Evolutionary conservation across 2,113 vertebrate genomes (phyloP).

Genomic region (Brachypodius melanocephalos): DNA sequence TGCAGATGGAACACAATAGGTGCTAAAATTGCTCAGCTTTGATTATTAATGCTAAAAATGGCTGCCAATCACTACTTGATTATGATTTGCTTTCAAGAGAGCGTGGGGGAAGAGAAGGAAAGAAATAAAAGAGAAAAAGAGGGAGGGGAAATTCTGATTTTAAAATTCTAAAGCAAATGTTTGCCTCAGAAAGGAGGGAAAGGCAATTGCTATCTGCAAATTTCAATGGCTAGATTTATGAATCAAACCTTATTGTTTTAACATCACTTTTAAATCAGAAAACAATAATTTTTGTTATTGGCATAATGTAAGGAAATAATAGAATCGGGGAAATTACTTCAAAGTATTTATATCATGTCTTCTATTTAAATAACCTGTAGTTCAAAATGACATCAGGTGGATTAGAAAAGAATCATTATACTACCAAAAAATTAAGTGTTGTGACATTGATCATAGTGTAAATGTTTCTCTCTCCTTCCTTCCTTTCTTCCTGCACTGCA

Average conservation of each 20-base stretch:
- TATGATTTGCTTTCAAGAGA: constrained; percentile 46
- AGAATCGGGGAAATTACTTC: background rate
- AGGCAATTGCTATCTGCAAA: background rate
- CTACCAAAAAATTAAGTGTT: background rate
- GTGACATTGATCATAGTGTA: background rate
- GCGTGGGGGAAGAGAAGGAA: background rate
- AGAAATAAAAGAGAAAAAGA: background rate
- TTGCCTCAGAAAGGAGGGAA: background rate
- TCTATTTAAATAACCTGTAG: background rate
- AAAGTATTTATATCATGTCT: background rate
- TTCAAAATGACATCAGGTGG: background rate
- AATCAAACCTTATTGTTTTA: background rate
- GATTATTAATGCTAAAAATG: constrained; percentile 57
- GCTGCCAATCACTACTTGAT: constrained; percentile 46
- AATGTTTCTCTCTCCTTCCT: background rate
- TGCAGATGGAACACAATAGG: constrained; percentile 48
- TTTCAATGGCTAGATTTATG: background rate
- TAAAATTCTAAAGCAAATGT: background rate
- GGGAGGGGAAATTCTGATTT: background rate
- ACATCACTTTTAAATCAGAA: background rate
- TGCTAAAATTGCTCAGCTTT: constrained; percentile 56
- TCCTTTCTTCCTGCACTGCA: background rate
- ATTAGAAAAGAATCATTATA: background rate
- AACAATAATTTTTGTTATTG: background rate
- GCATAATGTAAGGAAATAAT: background rate